phyloP scores from a whole-genome alignment of 2,797 vertebrate genomes.

The Poeciliopsis infans region DNA sequence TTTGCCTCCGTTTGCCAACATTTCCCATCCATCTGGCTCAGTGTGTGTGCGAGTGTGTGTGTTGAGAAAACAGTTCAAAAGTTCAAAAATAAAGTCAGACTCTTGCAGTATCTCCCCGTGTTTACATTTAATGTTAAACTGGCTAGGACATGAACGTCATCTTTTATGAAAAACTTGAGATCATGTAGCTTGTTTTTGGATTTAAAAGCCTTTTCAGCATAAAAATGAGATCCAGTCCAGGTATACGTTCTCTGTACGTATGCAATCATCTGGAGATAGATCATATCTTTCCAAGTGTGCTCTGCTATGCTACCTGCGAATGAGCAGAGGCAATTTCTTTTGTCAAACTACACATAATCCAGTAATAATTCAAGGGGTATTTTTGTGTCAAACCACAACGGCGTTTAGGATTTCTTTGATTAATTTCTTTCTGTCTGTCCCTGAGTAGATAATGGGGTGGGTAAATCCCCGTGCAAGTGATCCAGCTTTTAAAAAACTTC shows the following conservation, averaged over 20 bases:
- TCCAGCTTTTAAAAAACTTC: not conserved
- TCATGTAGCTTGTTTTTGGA: not conserved
- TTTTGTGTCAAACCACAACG: slow-evolving; percentile 11
- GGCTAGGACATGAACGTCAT: not conserved
- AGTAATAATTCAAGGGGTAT: slow-evolving; percentile 17
- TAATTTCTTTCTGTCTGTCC: not conserved
- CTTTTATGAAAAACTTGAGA: not conserved
- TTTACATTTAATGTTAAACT: not conserved
- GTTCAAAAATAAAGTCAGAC: slow-evolving; percentile 1
- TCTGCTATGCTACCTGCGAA: slow-evolving; percentile 10
- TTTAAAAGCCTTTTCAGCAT: slow-evolving; percentile 9
- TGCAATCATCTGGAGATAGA: slow-evolving; percentile 7
- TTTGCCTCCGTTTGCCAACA: not conserved
- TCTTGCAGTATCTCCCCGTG: not conserved
- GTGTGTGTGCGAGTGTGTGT: not conserved
- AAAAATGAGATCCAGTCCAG: slow-evolving; percentile 6
- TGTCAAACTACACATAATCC: slow-evolving; percentile 9
- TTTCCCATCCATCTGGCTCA: not conserved
- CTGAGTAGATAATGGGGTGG: slow-evolving; percentile 20
- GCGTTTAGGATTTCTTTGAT: slow-evolving; percentile 9
- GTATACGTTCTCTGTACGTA: not conserved
- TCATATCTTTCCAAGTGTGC: slow-evolving; percentile 9
- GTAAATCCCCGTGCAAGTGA: slow-evolving; percentile 13
- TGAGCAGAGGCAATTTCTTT: slow-evolving; percentile 10
- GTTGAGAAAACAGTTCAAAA: not conserved